Evolutionary conservation across 2,113 vertebrate species (phyloP).

Genomic region (Hypocryptadius cinnamomeus): DNA sequence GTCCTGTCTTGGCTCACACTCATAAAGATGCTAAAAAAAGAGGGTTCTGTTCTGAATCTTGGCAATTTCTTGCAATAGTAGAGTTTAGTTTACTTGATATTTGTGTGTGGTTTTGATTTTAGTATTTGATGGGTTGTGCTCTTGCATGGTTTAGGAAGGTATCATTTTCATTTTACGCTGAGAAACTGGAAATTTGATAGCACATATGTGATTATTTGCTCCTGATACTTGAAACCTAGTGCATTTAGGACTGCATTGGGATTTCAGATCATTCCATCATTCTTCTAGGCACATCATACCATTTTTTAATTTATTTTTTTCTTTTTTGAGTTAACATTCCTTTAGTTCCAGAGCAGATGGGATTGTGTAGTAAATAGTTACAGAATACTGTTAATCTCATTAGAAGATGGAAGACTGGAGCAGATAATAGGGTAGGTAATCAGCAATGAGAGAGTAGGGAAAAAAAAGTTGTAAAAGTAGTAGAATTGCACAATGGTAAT

Average conservation of each 20-base stretch:
- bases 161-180: neutral
- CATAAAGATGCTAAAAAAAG: neutral
- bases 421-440: neutral
- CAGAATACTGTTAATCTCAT: neutral
- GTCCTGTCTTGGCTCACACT: neutral
- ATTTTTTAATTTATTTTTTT: neutral
- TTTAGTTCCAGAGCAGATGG: neutral
- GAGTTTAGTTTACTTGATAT: neutral
- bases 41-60: neutral
- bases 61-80: neutral
- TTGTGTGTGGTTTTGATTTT: neutral
- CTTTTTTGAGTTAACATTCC: neutral
- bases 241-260: neutral
- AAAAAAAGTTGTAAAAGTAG: neutral
- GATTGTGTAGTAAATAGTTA: neutral
- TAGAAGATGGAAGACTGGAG: neutral
- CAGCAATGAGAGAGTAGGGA: neutral
- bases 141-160: neutral
- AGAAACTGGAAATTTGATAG: neutral
- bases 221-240: neutral
- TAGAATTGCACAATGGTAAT: neutral
- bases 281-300: neutral
- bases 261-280: neutral
- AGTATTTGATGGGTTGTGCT: neutral
- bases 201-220: neutral